These are phyloP conservation scores for Syngnathus scovelli DNA, from an alignment of 2,113 vertebrate species.

Conservation along the genomic window DNA sequence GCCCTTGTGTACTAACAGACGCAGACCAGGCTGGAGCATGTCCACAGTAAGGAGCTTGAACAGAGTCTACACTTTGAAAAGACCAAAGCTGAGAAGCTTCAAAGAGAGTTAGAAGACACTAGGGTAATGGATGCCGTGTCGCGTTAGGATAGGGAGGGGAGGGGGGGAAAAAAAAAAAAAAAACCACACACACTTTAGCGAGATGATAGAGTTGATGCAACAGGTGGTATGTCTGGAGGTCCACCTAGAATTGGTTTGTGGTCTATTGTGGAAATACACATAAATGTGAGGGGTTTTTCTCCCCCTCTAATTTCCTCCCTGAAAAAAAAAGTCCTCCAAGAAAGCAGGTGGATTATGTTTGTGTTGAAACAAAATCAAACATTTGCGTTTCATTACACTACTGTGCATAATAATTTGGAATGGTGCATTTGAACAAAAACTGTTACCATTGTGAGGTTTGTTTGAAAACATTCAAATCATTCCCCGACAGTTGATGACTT, in stretches of 20 bases:
- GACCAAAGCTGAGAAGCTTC: slow-evolving; percentile 99
- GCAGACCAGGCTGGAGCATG: slow-evolving; percentile 99
- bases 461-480: no score
- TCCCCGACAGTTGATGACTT: no score
- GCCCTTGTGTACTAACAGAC: slow-evolving; percentile 98
- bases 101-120: slow-evolving; percentile 99
- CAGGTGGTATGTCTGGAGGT: neutral
- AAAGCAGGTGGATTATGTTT: no score
- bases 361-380: no score
- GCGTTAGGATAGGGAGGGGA: slow-evolving; percentile 52
- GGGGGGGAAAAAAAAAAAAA: neutral
- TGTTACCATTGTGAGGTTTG: no score
- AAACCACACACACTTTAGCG: no score
- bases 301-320: no score
- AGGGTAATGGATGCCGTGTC: slow-evolving; percentile 96
- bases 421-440: no score
- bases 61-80: slow-evolving; percentile 99
- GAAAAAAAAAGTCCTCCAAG: no score
- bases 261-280: slow-evolving; percentile 10
- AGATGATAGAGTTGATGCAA: neutral
- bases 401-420: no score
- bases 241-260: slow-evolving; percentile 23
- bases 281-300: no score
- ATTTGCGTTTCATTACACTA: no score
- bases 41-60: slow-evolving; percentile 99